phyloP scores from a whole-genome alignment of 2,888 invertebrate species.

The Argyra leucocephala region DNA sequence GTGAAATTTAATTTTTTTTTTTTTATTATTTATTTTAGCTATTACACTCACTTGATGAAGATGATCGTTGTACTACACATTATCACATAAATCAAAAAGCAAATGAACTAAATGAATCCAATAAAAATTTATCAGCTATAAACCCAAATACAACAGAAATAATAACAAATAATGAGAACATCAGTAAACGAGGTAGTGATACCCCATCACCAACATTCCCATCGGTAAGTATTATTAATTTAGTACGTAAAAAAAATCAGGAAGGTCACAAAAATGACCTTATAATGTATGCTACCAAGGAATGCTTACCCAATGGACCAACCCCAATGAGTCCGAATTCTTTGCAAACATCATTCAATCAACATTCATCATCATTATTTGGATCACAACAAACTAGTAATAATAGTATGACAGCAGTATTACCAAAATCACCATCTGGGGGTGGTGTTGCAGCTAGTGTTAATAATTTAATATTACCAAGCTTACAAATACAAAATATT shows the following conservation, averaged over 20 bases:
- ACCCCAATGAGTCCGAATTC: conserved; percentile 18
- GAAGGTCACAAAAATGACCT: conserved; percentile 15
- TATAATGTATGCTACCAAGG: conserved; percentile 17
- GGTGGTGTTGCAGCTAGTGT: background rate
- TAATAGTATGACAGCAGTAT: conserved; percentile 10
- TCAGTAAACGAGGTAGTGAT: conserved; percentile 19
- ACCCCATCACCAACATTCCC: conserved; percentile 23
- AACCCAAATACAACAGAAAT: background rate
- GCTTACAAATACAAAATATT: background rate
- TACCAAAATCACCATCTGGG: background rate
- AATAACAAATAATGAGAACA: background rate
- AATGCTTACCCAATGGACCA: conserved; percentile 20
- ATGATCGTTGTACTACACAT: conserved; percentile 48
- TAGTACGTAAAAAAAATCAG: conserved; percentile 16
- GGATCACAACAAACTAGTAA: conserved; percentile 12
- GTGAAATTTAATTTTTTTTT: conserved; percentile 13
- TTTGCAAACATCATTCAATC: conserved; percentile 16
- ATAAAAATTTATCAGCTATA: background rate
- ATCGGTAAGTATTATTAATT: conserved; percentile 21
- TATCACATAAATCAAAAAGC: conserved; percentile 28
- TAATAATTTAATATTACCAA: background rate
- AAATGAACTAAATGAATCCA: background rate
- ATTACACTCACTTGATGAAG: conserved; percentile 67
- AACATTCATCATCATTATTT: conserved; percentile 12
- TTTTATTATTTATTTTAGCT: conserved; percentile 45